Evolutionary conservation across 2,888 invertebrate species (phyloP).

Genomic region (Hirtodrosophila trivittata): DNA sequence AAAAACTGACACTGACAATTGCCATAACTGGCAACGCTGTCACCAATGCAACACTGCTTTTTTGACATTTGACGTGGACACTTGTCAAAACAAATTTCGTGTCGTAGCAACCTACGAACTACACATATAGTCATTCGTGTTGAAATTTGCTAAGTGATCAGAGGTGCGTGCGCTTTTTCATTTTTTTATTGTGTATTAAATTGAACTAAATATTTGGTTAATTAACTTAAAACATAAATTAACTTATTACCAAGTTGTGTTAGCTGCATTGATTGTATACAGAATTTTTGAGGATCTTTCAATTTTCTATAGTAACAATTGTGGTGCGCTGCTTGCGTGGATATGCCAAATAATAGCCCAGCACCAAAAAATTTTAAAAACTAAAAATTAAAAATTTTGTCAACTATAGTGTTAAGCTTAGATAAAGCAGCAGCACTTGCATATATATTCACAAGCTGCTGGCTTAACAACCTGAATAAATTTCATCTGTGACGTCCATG

Average conservation of each 20-base stretch:
- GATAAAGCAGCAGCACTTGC: neutral
- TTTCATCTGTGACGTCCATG: slow-evolving; percentile 61
- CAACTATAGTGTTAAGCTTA: too few relatives aligned
- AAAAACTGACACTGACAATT: neutral
- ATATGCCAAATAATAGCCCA: too few relatives aligned
- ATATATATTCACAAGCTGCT: neutral
- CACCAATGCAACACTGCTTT: slow-evolving; percentile 39
- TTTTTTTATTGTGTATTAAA: neutral
- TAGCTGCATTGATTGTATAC: too few relatives aligned
- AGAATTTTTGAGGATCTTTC: too few relatives aligned
- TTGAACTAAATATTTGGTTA: slow-evolving; percentile 9
- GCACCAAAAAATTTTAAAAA: too few relatives aligned
- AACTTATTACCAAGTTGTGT: neutral
- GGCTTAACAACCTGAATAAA: slow-evolving; percentile 4
- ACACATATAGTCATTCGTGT: slow-evolving; percentile 61
- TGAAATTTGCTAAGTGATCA: slow-evolving; percentile 54
- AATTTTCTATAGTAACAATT: too few relatives aligned
- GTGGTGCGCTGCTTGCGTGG: too few relatives aligned
- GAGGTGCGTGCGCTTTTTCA: slow-evolving; percentile 56
- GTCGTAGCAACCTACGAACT: slow-evolving; percentile 38
- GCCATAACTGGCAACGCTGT: slow-evolving; percentile 40
- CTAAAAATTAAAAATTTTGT: too few relatives aligned
- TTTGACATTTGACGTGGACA: slow-evolving; percentile 72
- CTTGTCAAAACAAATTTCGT: slow-evolving; percentile 52
- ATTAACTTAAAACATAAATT: slow-evolving; percentile 8